These are phyloP conservation scores for Tragopan temminckii DNA, from an alignment of 2,797 vertebrate species.

Conservation along the genomic window DNA sequence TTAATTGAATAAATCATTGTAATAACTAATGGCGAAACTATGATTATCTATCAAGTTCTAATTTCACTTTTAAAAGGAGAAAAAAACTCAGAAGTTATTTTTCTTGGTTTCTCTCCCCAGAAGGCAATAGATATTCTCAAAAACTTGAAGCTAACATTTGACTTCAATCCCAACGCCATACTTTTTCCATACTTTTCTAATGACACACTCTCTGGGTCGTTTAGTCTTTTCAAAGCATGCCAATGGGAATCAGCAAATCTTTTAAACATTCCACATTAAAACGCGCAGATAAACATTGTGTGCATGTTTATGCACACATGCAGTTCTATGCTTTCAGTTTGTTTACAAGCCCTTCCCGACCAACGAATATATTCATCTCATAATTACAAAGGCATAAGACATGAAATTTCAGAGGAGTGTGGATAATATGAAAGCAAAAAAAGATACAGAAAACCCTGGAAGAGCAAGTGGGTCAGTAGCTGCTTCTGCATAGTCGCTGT, in stretches of 20 bases:
- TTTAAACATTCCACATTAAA: background rate
- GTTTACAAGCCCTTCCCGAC: background rate
- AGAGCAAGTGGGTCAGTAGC: background rate
- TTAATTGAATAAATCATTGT: constrained; percentile 85
- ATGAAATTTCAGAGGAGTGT: background rate
- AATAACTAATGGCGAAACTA: constrained; percentile 78
- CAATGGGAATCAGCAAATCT: background rate
- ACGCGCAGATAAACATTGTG: background rate
- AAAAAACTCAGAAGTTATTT: constrained; percentile 54
- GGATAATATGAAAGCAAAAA: background rate
- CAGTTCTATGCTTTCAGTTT: background rate
- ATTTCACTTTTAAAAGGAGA: constrained; percentile 69
- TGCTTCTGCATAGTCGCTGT: background rate
- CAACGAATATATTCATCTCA: background rate
- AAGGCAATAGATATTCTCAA: constrained; percentile 67
- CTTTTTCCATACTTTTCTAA: constrained; percentile 27
- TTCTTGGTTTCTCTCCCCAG: constrained; percentile 46
- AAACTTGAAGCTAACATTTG: constrained; percentile 19
- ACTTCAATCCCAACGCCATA: background rate
- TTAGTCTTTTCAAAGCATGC: constrained; percentile 15
- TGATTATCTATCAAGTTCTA: constrained; percentile 76
- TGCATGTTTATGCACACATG: too few species aligned
- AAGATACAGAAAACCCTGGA: background rate
- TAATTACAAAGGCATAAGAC: background rate
- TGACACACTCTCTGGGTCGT: background rate